A percentile compares a stretch with the other conserved stretches of the same genome.
Evolutionary conservation across 2,888 invertebrate genomes (phyloP).

Genomic region (Andrena hattorfiana): DNA sequence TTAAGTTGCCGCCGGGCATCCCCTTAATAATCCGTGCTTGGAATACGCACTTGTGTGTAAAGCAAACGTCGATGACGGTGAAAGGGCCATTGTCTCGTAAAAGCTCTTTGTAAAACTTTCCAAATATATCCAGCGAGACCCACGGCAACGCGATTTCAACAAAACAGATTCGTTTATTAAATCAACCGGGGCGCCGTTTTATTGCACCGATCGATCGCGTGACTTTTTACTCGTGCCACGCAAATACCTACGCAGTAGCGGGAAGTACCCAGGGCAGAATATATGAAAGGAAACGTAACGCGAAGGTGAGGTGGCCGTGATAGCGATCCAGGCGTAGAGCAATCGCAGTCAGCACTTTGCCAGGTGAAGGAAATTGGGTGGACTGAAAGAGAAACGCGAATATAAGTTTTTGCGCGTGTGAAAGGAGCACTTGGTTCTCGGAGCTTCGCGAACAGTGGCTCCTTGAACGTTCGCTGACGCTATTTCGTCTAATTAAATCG

Average conservation of each 20-base stretch:
- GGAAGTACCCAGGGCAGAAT: too few relatives aligned
- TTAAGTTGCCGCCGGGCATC: conserved; percentile 12
- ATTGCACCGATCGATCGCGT: neutral
- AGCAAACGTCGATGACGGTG: neutral
- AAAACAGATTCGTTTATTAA: too few relatives aligned
- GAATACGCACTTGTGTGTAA: neutral
- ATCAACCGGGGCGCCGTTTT: too few relatives aligned
- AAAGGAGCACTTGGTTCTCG: conserved; percentile 37
- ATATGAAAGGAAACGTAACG: too few relatives aligned
- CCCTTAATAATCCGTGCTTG: conserved; percentile 1
- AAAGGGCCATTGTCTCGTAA: neutral
- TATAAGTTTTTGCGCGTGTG: conserved; percentile 33
- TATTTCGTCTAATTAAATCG: conserved; percentile 72
- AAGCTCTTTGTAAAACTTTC: neutral
- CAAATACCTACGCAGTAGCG: too few relatives aligned
- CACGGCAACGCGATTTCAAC: neutral
- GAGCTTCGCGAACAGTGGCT: conserved; percentile 42
- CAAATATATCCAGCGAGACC: neutral
- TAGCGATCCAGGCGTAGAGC: conserved; percentile 9
- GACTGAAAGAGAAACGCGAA: conserved; percentile 18
- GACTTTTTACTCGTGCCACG: too few relatives aligned
- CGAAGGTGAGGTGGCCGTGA: conserved; percentile 5
- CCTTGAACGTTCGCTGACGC: conserved; percentile 31
- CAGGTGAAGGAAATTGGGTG: conserved; percentile 29
- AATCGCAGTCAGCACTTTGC: conserved; percentile 32